Evolutionary conservation across 2,797 vertebrate genomes (phyloP).

Genomic region (Morelia viridis): DNA sequence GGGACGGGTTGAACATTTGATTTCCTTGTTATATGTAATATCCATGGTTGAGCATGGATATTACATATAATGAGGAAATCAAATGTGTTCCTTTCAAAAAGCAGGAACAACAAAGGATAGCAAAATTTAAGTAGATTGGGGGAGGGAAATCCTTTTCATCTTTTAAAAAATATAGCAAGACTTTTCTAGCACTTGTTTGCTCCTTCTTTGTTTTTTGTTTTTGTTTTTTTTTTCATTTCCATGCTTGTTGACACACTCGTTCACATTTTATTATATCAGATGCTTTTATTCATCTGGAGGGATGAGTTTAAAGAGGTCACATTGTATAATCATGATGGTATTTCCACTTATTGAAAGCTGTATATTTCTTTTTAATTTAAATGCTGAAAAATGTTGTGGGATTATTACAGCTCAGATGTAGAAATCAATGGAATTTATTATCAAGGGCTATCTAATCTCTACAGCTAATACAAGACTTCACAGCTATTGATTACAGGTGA

Average conservation of each 20-base stretch:
- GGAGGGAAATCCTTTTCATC: slow-evolving; percentile 28
- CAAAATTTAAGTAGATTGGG: slow-evolving; percentile 35
- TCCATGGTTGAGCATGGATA: background rate
- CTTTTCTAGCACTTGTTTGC: slow-evolving; percentile 56
- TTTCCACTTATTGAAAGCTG: slow-evolving; percentile 58
- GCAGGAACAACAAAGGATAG: background rate
- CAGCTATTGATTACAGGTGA: slow-evolving; percentile 80
- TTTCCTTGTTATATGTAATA: background rate
- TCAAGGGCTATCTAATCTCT: slow-evolving; percentile 78
- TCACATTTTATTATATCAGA: slow-evolving; percentile 59
- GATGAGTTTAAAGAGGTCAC: slow-evolving; percentile 66
- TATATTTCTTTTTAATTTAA: slow-evolving; percentile 79
- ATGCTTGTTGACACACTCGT: slow-evolving; percentile 65
- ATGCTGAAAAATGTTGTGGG: slow-evolving; percentile 61
- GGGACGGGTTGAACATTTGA: background rate
- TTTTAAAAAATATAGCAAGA: slow-evolving; percentile 16
- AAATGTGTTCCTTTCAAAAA: background rate
- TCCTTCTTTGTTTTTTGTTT: slow-evolving; percentile 52
- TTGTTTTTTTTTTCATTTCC: slow-evolving; percentile 57
- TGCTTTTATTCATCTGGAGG: slow-evolving; percentile 62
- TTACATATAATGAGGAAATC: background rate
- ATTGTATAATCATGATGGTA: slow-evolving; percentile 63
- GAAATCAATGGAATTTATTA: slow-evolving; percentile 83
- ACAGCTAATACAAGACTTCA: slow-evolving; percentile 76
- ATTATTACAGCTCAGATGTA: slow-evolving; percentile 70